Base-by-base conservation (phyloP, 2,888 invertebrate species). In the Chymomyza caudatula region DNA sequence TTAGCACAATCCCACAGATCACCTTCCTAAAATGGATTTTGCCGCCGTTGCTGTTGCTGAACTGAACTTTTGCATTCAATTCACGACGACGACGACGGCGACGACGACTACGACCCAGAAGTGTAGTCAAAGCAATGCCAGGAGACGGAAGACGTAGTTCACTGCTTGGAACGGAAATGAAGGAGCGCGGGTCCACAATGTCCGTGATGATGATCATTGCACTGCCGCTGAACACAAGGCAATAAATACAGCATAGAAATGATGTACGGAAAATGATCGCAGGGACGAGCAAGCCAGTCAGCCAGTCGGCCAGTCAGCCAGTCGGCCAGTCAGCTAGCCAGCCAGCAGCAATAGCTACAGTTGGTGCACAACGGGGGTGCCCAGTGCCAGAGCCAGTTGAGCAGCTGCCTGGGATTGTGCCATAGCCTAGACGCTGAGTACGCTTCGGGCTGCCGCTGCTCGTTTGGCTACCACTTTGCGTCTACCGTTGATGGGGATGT, bases 1-100 rank as follows among this genome's bases (percentile, higher is more conserved):
- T 88, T 87, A 86, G 86, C 87, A 87, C 87, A 88, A 88, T 87
- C 87, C 87, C 87, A 87, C 86, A 84, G 78, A 78, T 84, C 81
- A 83, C 86, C 85, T 87, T 79, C 86, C 85, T 83, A 83, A 87
- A 87, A 87, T 86, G 86, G 86, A 78, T 85, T 82, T 82, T 72
- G 77, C 85, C 83, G 80, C 78, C 76, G 69, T 52, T 67, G 73
- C 52, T 66, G 60, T 22, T 55, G 63, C 43, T 52, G 61, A 51
- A 4, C 23, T 43, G 15, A 11, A 37, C 13, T 13, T 44, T 22
- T 13, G 11, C 20, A n/a, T n/a, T 54, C 15, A 25, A 29, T 54
- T n/a, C 56, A 15, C 58, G 59, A 58, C 61, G 47, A 37, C 68
- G 58, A 63, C 61, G 43, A 53, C 25, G 55, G 57, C 61, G 4